These are phyloP conservation scores for Nansenia antarctica DNA, from an alignment of 2,113 vertebrate genomes.

Conservation along the genomic window DNA sequence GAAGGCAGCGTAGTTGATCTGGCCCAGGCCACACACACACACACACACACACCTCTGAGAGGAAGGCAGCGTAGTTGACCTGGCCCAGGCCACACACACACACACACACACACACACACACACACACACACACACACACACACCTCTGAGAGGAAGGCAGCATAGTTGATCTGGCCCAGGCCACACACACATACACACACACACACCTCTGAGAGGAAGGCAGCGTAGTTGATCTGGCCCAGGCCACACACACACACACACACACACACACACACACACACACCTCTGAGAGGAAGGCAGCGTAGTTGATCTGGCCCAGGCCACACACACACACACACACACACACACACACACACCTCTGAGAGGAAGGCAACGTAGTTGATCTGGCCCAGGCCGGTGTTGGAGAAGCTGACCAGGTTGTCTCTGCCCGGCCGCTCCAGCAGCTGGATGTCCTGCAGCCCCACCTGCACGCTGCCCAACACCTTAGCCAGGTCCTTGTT, in stretches of 20 bases:
- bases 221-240: too few species aligned
- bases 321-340: too few species aligned
- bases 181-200: conserved; percentile 23
- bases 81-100: conserved; percentile 11
- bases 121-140: conserved; percentile 5
- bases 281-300: too few species aligned
- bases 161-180: conserved; percentile 77
- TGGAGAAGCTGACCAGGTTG: conserved; percentile 84
- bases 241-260: too few species aligned
- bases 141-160: conserved; percentile 85
- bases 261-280: not conserved
- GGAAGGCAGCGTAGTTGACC: too few species aligned
- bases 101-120: too few species aligned
- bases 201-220: too few species aligned
- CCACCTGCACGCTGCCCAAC: conserved; percentile 80
- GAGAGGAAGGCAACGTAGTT: conserved; percentile 78
- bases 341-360: conserved; percentile 75
- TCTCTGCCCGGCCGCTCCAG: conserved; percentile 81
- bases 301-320: too few species aligned
- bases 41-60: not conserved
- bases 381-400: conserved; percentile 81
- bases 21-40: not conserved
- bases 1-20: too few species aligned
- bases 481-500: conserved; percentile 76
- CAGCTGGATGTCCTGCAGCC: conserved; percentile 79